phyloP scores from a whole-genome alignment of 2,888 invertebrate species.

The Mesoligia furuncula region DNA sequence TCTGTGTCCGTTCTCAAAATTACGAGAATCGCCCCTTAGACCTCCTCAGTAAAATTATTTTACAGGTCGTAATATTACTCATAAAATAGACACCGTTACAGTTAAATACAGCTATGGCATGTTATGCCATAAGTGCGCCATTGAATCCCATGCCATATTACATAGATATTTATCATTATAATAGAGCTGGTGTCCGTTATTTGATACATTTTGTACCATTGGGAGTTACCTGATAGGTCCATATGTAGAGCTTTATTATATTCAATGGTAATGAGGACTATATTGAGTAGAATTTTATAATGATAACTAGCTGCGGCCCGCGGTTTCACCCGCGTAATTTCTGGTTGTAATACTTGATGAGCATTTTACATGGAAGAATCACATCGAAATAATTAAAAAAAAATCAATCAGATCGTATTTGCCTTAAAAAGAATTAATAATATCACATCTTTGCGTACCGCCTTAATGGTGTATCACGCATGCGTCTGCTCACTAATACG shows the following conservation, averaged over 20 bases:
- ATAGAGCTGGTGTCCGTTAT: conserved; percentile 5
- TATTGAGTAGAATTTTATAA: neutral
- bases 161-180: neutral
- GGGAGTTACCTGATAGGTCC: conserved; percentile 5
- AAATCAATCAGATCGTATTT: no score
- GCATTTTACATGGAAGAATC: no score
- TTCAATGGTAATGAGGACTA: conserved; percentile 34
- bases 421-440: no score
- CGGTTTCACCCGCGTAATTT: no score
- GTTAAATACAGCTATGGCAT: conserved; percentile 6
- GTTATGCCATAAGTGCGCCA: conserved; percentile 1
- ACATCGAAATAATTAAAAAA: no score
- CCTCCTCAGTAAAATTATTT: neutral
- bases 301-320: neutral
- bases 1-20: no score
- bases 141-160: conserved; percentile 27
- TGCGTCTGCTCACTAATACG: no score
- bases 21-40: no score
- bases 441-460: no score
- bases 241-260: neutral
- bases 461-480: no score
- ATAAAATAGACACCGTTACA: conserved; percentile 1
- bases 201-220: conserved; percentile 3
- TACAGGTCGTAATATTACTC: neutral
- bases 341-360: no score